Evolutionary conservation across 2,113 vertebrate species (phyloP), one percentile per base, ranked within the genome.

Genomic region (Nesoenas mayeri): DNA sequence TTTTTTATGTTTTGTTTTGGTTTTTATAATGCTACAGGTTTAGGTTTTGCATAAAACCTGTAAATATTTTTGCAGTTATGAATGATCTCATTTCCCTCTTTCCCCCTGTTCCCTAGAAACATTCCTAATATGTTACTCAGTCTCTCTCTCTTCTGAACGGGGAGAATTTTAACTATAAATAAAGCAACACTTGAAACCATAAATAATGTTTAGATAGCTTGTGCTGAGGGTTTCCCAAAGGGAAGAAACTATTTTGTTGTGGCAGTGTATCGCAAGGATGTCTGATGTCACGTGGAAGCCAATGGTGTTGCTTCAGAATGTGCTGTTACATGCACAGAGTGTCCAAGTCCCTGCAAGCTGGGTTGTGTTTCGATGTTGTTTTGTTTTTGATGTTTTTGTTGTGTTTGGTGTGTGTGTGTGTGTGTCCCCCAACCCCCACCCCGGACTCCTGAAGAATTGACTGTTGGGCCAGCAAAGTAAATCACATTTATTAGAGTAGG

Each of bases 181-280:
- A 88, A 94, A 74, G 94, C 81, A 89, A 62, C 50, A 60, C 87
- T 91, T 32, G 14, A 91, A 88, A 82, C 62, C 0, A 2, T 95
- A 96, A 94, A 94, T 95, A 93, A 87, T 54, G 53, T 93, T 95
- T 89, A 66, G 87, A 83, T 66, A 95, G 93, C 91, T 87, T 89
- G 84, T 1, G 1, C 48, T 28, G 73, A 72, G 70, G 20, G 28
- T 70, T 94, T 95, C 87, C 66, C 78, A 64, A 89, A 72, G 94
- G 91, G 70, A 61, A 91, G 84, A 77, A 82, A 47, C 54, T 12
- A 31, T 79, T 91, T 48, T 64, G 70, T 90, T 0, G 0, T 64
- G 80, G 91, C 64, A 38, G 72, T 5, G 7, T 58, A 17, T 87
- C 12, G 1, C 0, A 6, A 66, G 58, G 44, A 62, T 85, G 73